Evolutionary conservation across 2,888 invertebrate species (phyloP).

Genomic region (Graphium colonna): DNA sequence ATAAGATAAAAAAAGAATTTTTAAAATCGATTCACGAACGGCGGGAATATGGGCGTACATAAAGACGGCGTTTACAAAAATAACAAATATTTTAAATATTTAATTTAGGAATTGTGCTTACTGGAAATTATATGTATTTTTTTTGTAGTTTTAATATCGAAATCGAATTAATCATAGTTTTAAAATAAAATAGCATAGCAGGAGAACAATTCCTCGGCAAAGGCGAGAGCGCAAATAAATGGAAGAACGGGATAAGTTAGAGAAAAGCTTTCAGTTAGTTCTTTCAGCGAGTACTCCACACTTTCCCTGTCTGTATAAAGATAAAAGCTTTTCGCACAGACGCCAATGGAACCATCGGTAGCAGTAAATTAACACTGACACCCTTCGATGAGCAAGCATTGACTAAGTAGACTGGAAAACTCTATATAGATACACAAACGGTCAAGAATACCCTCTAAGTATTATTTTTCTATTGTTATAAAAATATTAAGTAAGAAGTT

Average conservation of each 20-base stretch:
- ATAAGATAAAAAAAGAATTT: too few species aligned
- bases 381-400: conserved; percentile 4
- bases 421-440: conserved; percentile 12
- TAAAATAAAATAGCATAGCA: not conserved
- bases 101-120: too few species aligned
- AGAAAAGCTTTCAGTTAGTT: conserved; percentile 1
- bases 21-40: too few species aligned
- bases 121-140: too few species aligned
- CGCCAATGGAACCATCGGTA: conserved; percentile 24
- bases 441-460: not conserved
- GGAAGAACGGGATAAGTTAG: not conserved
- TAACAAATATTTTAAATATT: too few species aligned
- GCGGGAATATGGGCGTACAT: too few species aligned
- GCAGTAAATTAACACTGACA: conserved; percentile 28
- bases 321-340: conserved; percentile 14
- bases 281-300: conserved; percentile 2
- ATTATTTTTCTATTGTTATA: too few species aligned
- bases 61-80: too few species aligned
- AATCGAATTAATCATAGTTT: not conserved
- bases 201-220: not conserved
- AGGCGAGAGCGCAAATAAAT: not conserved
- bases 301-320: conserved; percentile 3
- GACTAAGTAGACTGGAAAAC: not conserved
- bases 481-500: too few species aligned
- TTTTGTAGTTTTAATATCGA: too few species aligned